These are phyloP conservation scores for Halocynthia roretzi DNA, from an alignment of 23 tunicate genomes.

Conservation along the genomic window DNA sequence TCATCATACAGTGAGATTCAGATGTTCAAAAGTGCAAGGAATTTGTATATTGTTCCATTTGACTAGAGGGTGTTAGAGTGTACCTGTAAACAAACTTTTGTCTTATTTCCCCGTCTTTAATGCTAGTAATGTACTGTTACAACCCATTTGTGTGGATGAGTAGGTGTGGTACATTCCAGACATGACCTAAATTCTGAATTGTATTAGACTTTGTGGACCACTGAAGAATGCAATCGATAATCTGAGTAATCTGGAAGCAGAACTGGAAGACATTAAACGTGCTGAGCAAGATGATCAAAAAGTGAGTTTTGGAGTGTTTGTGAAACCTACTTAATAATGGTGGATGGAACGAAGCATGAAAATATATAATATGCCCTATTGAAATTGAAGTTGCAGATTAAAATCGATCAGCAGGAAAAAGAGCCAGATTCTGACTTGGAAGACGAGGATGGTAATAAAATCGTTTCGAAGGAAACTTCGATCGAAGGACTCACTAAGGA, in stretches of 20 bases:
- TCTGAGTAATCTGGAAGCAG: conserved; percentile 47
- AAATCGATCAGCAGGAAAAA: conserved; percentile 8
- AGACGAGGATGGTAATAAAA: background rate
- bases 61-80: no score
- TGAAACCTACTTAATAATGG: background rate
- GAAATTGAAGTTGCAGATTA: background rate
- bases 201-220: conserved; percentile 56
- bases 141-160: no score
- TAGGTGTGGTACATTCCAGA: no score
- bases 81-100: no score
- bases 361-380: background rate
- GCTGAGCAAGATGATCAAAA: conserved; percentile 79
- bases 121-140: no score
- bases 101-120: no score
- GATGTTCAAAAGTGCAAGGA: no score
- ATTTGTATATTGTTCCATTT: no score
- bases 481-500: conserved; percentile 67
- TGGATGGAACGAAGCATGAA: background rate
- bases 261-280: conserved; percentile 49
- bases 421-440: conserved; percentile 5
- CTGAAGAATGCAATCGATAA: conserved; percentile 62
- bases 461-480: conserved; percentile 32
- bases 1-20: no score
- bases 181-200: no score
- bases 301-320: conserved; percentile 4